Evolutionary conservation across 2,113 vertebrate species (phyloP).

Genomic region (Otis tarda): DNA sequence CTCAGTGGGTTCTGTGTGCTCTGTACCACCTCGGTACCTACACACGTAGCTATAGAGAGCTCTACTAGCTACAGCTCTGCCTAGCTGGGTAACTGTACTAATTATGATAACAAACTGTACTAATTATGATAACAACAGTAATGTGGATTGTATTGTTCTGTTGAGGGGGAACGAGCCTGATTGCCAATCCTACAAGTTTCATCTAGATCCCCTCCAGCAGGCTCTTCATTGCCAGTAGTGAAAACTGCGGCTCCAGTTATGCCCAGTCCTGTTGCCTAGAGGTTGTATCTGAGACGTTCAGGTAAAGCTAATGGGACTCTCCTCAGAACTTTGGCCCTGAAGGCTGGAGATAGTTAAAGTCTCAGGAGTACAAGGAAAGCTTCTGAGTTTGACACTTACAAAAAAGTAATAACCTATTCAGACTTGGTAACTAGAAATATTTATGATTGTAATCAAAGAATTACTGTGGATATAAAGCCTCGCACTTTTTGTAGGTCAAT

Average conservation of each 20-base stretch:
- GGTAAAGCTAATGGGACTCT: background rate
- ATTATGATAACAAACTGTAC: background rate
- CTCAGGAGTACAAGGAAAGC: background rate
- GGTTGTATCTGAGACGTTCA: background rate
- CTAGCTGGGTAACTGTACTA: background rate
- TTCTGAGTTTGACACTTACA: background rate
- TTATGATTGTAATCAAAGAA: background rate
- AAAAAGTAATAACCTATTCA: background rate
- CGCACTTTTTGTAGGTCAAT: background rate
- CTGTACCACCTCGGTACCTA: background rate
- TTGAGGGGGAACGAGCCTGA: background rate
- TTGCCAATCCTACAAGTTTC: background rate
- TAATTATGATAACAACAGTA: background rate
- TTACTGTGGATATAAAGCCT: background rate
- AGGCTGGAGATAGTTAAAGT: background rate
- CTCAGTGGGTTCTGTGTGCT: background rate
- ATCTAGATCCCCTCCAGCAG: background rate
- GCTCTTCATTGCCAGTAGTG: background rate
- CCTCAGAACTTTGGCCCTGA: background rate
- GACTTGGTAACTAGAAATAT: background rate
- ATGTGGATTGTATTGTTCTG: background rate
- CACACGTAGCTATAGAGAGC: background rate
- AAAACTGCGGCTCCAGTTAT: background rate
- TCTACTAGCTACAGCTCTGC: background rate
- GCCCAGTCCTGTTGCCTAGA: background rate